Evolutionary conservation across 2,797 vertebrate species (phyloP).

Genomic region (Pangasius sanitwongsei): DNA sequence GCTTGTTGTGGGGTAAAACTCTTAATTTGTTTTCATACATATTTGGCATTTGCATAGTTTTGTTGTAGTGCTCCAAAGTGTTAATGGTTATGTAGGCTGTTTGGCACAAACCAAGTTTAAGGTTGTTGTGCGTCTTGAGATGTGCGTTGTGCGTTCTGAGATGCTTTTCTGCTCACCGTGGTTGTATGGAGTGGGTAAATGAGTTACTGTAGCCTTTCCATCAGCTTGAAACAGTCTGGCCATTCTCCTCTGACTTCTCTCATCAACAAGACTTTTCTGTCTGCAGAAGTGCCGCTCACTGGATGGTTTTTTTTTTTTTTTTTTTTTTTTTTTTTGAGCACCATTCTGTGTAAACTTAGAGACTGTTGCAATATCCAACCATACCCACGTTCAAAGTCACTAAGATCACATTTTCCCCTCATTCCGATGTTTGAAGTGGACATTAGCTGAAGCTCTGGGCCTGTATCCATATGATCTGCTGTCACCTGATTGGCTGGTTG

Average conservation of each 20-base stretch:
- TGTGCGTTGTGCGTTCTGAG: not conserved
- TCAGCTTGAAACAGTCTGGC: not conserved
- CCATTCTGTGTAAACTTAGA: too few relatives aligned
- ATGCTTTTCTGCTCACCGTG: not conserved
- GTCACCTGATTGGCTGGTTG: not conserved
- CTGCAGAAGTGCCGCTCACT: not conserved
- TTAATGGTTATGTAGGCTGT: not conserved
- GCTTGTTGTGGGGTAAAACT: not conserved
- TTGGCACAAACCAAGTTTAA: not conserved
- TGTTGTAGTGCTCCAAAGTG: not conserved
- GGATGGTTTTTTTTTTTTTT: not conserved
- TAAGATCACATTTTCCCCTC: not conserved
- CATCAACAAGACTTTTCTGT: not conserved
- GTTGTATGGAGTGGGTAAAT: not conserved
- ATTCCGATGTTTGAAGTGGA: not conserved
- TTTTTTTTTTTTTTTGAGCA: not conserved
- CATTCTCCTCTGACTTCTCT: not conserved
- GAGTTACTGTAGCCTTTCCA: not conserved
- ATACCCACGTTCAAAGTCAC: not conserved
- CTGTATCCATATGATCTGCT: not conserved
- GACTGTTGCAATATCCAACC: not conserved
- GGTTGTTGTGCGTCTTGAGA: not conserved
- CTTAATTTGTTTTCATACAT: not conserved
- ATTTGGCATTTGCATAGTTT: slow-evolving; percentile 6
- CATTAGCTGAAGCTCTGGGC: not conserved